A percentile compares a stretch with the other conserved stretches of the same genome.
phyloP scores from a whole-genome alignment of 2,797 vertebrate species.

The Urosaurus nigricauda region DNA sequence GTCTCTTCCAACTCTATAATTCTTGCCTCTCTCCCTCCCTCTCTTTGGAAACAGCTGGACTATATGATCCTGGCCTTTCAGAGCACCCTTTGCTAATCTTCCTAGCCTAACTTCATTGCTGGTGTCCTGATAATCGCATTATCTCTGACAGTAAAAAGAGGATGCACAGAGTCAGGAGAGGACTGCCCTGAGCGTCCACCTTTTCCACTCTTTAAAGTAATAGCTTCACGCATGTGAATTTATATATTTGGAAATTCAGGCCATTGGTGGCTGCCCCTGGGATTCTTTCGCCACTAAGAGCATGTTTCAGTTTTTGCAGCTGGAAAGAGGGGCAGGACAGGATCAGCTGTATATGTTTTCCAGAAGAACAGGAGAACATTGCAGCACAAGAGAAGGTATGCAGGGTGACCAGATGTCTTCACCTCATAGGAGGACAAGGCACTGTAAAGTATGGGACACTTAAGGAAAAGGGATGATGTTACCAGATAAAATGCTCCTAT shows the following conservation, averaged over 20 bases:
- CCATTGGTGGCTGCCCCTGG: background rate
- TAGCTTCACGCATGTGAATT: background rate
- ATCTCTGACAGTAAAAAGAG: constrained; percentile 29
- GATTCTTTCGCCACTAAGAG: background rate
- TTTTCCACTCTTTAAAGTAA: background rate
- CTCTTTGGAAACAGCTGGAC: background rate
- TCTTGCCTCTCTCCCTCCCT: background rate
- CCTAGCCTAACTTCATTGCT: background rate
- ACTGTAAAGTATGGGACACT: too few relatives aligned
- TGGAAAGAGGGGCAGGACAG: background rate
- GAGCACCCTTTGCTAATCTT: background rate
- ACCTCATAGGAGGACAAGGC: too few relatives aligned
- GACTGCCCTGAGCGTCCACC: accelerated
- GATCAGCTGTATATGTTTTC: background rate
- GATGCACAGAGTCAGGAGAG: background rate
- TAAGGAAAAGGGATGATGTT: too few relatives aligned
- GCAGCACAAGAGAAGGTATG: too few relatives aligned
- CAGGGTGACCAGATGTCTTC: too few relatives aligned
- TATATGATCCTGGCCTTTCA: background rate
- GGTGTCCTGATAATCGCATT: constrained; percentile 37
- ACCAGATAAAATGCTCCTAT: too few relatives aligned
- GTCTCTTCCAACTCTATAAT: too few relatives aligned
- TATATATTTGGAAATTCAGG: background rate
- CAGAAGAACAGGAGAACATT: too few relatives aligned
- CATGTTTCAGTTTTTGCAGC: background rate